Percentiles rank a stretch among this genome's conserved stretches.
phyloP scores from a whole-genome alignment of 1,140 invertebrate species.

The Bradynema listronoti region DNA sequence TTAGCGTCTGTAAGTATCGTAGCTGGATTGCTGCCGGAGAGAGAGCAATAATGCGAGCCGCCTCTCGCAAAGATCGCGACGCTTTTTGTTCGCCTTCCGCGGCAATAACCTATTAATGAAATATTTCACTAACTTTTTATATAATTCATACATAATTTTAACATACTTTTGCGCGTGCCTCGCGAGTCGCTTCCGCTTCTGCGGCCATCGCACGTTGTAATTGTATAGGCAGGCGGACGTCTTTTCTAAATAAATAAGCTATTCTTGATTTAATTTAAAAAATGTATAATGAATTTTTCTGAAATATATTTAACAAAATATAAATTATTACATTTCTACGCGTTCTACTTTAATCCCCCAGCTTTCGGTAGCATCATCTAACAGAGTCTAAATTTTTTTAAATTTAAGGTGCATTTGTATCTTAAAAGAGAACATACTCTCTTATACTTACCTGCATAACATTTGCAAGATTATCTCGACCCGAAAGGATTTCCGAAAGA shows the following conservation, averaged over 20 bases:
- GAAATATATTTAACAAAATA: too few relatives aligned
- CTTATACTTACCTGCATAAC: slow-evolving; percentile 67
- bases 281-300: not conserved
- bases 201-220: slow-evolving; percentile 63
- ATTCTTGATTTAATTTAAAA: slow-evolving; percentile 9
- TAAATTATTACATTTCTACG: slow-evolving; percentile 61
- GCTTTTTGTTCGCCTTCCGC: slow-evolving; percentile 63
- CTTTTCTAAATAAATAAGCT: slow-evolving; percentile 52
- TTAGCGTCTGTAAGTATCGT: slow-evolving; percentile 73
- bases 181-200: slow-evolving; percentile 61
- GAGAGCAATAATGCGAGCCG: slow-evolving; percentile 61
- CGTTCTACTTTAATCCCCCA: slow-evolving; percentile 65
- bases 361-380: slow-evolving; percentile 63
- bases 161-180: slow-evolving; percentile 16
- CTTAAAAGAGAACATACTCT: not conserved
- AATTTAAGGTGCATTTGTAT: not conserved
- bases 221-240: slow-evolving; percentile 61
- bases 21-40: slow-evolving; percentile 64
- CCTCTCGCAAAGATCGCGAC: slow-evolving; percentile 61
- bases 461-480: slow-evolving; percentile 80
- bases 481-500: slow-evolving; percentile 79
- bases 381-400: slow-evolving; percentile 23
- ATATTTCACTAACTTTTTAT: slow-evolving; percentile 6
- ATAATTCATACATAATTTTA: not conserved
- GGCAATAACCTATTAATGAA: slow-evolving; percentile 60